These are phyloP conservation scores for Saccostrea cuccullata DNA, from an alignment of 1,140 invertebrate genomes.

Conservation along the genomic window DNA sequence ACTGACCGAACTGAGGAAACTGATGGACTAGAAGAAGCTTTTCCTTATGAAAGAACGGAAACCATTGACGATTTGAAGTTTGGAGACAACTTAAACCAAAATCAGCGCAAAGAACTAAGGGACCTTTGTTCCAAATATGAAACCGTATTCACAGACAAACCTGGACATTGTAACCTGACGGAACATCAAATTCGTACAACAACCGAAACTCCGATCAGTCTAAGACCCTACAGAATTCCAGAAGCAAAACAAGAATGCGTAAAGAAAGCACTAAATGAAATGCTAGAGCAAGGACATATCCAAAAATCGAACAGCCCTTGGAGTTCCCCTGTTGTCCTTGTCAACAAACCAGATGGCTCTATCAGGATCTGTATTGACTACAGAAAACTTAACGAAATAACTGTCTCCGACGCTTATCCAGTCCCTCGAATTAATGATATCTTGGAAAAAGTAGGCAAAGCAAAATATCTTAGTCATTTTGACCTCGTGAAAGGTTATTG, in stretches of 20 bases:
- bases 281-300: slow-evolving; percentile 54
- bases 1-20: too few species aligned
- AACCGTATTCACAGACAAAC: slow-evolving; percentile 35
- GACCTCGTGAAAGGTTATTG: slow-evolving; percentile 80
- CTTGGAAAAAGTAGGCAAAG: slow-evolving; percentile 47
- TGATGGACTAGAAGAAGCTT: too few species aligned
- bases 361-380: slow-evolving; percentile 55
- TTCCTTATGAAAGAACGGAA: not conserved
- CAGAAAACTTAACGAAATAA: slow-evolving; percentile 53
- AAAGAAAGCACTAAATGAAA: slow-evolving; percentile 71
- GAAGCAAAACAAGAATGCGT: slow-evolving; percentile 39
- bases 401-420: slow-evolving; percentile 48
- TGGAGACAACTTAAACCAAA: not conserved
- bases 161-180: not conserved
- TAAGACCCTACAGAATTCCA: slow-evolving; percentile 34
- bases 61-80: not conserved
- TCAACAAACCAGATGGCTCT: slow-evolving; percentile 51
- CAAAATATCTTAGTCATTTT: slow-evolving; percentile 65
- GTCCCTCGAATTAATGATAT: slow-evolving; percentile 50
- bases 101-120: not conserved
- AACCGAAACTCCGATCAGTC: slow-evolving; percentile 37
- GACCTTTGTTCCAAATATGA: not conserved
- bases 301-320: slow-evolving; percentile 50
- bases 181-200: slow-evolving; percentile 38
- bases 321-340: slow-evolving; percentile 54